Percentiles rank a stretch among this genome's conserved stretches.
Conservation (phyloP, 2,797 vertebrate genomes). For the Chloroceryle inda region DNA sequence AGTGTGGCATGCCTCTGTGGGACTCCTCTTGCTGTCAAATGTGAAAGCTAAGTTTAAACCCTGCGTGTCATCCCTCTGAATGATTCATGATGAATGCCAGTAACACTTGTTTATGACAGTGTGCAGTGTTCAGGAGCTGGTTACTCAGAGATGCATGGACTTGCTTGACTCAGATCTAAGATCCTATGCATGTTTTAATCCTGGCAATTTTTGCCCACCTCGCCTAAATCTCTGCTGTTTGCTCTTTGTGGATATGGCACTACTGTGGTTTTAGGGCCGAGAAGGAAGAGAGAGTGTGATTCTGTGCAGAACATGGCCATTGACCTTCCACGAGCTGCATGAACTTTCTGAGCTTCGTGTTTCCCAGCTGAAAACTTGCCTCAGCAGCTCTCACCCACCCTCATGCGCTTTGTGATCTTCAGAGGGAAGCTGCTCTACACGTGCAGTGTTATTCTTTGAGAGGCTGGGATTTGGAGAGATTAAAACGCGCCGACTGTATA, state of each 20-base stretch:
- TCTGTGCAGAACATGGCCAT: neutral
- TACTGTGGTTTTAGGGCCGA: neutral
- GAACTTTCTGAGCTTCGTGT: neutral
- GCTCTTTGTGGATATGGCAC: neutral
- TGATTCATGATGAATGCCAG: neutral
- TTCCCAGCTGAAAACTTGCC: neutral
- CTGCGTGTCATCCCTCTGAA: neutral
- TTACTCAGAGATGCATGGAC: neutral
- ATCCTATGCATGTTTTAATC: neutral
- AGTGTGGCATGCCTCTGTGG: neutral
- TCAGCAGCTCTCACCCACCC: neutral
- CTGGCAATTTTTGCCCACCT: neutral
- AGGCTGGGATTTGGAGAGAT: neutral
- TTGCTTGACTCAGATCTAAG: neutral
- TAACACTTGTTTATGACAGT: neutral
- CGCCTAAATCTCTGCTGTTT: neutral
- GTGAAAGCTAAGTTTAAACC: slow-evolving; percentile 1
- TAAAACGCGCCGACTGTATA: neutral
- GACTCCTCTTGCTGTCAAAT: neutral
- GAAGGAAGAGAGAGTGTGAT: neutral
- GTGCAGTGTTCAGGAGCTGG: neutral
- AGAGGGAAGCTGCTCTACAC: neutral
- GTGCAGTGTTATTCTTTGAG: neutral
- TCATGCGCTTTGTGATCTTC: neutral
- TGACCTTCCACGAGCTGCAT: accelerated